Conservation (phyloP, 1,140 invertebrate genomes). For the Saxidomus purpurata region DNA sequence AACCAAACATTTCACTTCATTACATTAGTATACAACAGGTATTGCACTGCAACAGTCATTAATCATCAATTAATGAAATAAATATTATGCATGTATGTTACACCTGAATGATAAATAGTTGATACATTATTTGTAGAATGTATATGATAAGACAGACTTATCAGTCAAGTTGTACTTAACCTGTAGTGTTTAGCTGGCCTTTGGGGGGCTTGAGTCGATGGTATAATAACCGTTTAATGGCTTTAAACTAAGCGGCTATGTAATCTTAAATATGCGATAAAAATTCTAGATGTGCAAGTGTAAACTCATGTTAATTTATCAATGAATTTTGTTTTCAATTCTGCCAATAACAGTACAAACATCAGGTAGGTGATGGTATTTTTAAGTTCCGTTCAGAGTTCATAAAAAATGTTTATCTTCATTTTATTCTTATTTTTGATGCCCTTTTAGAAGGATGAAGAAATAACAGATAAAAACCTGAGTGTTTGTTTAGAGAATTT, state of each 20-base stretch:
- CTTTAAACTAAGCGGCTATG: background rate
- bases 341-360: too few species aligned
- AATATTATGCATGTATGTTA: background rate
- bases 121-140: background rate
- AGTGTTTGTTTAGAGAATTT: too few species aligned
- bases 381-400: too few species aligned
- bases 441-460: too few species aligned
- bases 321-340: background rate
- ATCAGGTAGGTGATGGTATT: too few species aligned
- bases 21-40: too few species aligned
- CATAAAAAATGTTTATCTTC: background rate
- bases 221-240: background rate
- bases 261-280: slow-evolving; percentile 23
- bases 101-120: background rate
- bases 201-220: background rate
- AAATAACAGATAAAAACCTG: too few species aligned
- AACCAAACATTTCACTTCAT: too few species aligned
- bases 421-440: background rate
- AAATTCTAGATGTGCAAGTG: slow-evolving; percentile 25
- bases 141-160: background rate
- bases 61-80: background rate
- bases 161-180: background rate
- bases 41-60: too few species aligned
- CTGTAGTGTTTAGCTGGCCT: background rate
- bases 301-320: background rate